A percentile compares a stretch with the other conserved stretches of the same genome.
These are phyloP conservation scores for Lepeophtheirus nordmannii DNA, from an alignment of 2,888 invertebrate species.

Conservation along the genomic window DNA sequence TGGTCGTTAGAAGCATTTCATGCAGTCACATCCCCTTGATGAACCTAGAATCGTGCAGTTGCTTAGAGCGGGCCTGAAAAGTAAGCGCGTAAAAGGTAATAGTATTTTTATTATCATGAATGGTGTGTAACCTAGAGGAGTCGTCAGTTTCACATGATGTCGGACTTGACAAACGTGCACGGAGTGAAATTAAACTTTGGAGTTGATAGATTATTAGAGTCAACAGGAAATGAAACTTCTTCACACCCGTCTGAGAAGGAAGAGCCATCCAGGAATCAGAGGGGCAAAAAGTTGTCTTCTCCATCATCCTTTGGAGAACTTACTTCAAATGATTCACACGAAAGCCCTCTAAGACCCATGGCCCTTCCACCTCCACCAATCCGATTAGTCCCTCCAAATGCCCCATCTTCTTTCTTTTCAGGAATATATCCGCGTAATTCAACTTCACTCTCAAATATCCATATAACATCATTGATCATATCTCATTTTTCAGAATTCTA, in stretches of 20 bases:
- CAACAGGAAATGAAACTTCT: neutral
- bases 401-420: neutral
- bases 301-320: too few species aligned
- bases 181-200: slow-evolving; percentile 6
- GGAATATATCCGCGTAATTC: neutral
- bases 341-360: too few species aligned
- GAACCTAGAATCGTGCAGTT: neutral
- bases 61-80: too few species aligned
- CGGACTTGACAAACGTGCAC: neutral
- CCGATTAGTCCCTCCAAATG: neutral
- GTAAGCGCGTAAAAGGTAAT: too few species aligned
- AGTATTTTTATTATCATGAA: too few species aligned
- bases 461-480: too few species aligned
- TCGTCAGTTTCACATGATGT: slow-evolving; percentile 4
- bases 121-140: neutral
- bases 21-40: neutral
- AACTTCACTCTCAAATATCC: neutral
- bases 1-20: neutral
- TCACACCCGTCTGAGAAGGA: neutral
- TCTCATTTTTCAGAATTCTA: neutral
- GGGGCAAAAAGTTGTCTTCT: too few species aligned
- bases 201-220: neutral
- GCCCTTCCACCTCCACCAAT: too few species aligned
- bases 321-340: too few species aligned
- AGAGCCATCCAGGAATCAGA: too few species aligned